Evolutionary conservation across 2,888 invertebrate genomes (phyloP).

Genomic region (Balanococcus diminutus): DNA sequence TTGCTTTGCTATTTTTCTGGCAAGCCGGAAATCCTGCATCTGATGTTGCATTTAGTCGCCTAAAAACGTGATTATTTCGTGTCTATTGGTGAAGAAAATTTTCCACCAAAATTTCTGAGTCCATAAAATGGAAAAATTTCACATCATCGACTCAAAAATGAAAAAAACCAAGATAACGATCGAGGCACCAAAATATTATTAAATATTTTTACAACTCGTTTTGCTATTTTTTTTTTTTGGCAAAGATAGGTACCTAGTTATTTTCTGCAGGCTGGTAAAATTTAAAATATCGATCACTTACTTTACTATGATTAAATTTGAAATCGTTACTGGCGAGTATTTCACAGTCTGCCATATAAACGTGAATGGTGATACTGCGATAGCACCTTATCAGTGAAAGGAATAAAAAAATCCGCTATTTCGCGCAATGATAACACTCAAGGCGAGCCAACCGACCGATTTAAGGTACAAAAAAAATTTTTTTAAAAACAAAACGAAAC

Average conservation of each 20-base stretch:
- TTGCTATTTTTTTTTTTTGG: no score
- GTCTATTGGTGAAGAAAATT: neutral
- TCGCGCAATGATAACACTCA: neutral
- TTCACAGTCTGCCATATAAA: conserved; percentile 38
- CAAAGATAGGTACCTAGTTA: no score
- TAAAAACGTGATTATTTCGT: neutral
- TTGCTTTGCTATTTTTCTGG: no score
- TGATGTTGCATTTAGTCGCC: neutral
- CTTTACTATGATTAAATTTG: conserved; percentile 18
- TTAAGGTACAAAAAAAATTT: neutral
- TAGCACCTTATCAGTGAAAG: conserved; percentile 8
- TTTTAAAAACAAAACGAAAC: neutral
- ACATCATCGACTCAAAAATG: no score
- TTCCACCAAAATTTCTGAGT: no score
- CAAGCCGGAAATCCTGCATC: conserved; percentile 35
- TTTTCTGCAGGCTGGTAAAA: neutral
- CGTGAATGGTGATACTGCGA: neutral
- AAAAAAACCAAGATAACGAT: neutral
- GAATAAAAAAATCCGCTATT: conserved; percentile 3
- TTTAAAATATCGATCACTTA: neutral
- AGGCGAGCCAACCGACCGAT: neutral
- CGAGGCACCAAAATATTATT: no score
- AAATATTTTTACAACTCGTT: no score
- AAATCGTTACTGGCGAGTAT: conserved; percentile 31
- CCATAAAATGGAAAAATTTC: no score